phyloP scores from a whole-genome alignment of 1,140 invertebrate genomes.

The Dendrolimus punctatus region DNA sequence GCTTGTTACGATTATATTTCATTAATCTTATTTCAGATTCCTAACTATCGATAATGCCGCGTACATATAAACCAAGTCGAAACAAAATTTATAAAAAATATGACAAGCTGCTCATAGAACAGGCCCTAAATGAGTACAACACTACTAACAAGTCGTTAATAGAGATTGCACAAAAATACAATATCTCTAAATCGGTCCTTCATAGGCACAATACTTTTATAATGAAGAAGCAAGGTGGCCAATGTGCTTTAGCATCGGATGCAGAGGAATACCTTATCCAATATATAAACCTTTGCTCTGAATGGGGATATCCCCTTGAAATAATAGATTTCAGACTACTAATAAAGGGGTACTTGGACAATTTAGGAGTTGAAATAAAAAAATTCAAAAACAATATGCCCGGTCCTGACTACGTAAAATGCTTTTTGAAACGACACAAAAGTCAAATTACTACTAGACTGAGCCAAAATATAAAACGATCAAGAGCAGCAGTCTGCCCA shows the following conservation, averaged over 20 bases:
- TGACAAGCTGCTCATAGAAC: neutral
- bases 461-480: no score
- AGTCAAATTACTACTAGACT: no score
- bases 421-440: no score
- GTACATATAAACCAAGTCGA: conserved; percentile 4
- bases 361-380: no score
- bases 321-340: no score
- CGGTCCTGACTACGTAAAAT: no score
- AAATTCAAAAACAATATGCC: no score
- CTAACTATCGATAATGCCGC: neutral
- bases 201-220: conserved; percentile 2
- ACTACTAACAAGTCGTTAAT: conserved; percentile 1
- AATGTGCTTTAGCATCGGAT: neutral
- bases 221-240: conserved; percentile 2
- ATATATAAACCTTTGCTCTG: no score
- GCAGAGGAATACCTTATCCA: neutral
- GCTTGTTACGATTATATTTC: neutral
- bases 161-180: neutral
- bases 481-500: no score
- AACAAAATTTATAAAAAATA: conserved; percentile 1
- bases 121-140: neutral
- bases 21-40: neutral
- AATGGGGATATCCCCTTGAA: no score
- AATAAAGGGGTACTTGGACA: no score
- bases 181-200: neutral